A percentile compares a stretch with the other conserved stretches of the same genome.
Evolutionary conservation across 2,113 vertebrate genomes (phyloP).

Genomic region (Cheilinus undulatus): DNA sequence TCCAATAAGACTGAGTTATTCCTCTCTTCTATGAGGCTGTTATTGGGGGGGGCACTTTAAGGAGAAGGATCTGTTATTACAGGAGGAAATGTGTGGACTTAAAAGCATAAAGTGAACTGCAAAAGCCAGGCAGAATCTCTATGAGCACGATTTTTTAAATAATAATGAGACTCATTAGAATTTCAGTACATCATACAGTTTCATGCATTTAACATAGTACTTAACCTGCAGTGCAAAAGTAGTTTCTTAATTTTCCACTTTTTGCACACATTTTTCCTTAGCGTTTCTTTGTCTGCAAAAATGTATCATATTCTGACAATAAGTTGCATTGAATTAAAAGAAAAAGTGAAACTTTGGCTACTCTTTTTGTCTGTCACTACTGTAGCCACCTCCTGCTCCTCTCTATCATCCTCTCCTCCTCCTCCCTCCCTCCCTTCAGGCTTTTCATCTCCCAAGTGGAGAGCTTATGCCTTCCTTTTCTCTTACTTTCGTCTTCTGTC

Average conservation of each 20-base stretch:
- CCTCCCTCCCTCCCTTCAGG: constrained; percentile 18
- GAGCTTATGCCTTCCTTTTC: constrained; percentile 66
- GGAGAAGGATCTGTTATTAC: constrained; percentile 38
- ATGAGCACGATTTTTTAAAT: not conserved
- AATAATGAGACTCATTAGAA: not conserved
- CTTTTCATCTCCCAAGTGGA: constrained; percentile 54
- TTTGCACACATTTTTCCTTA: no score
- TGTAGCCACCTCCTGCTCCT: constrained; percentile 25
- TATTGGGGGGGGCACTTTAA: constrained; percentile 42
- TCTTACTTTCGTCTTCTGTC: constrained; percentile 61
- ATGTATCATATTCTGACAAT: constrained; percentile 7
- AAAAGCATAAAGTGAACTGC: constrained; percentile 10
- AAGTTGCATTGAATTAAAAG: constrained; percentile 6
- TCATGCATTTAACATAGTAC: not conserved
- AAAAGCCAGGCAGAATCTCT: constrained; percentile 5
- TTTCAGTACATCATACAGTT: no score
- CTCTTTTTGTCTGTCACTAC: constrained; percentile 22
- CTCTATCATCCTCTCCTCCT: constrained; percentile 6
- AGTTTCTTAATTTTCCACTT: constrained; percentile 3
- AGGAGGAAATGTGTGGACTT: constrained; percentile 10
- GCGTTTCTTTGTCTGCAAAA: constrained; percentile 13
- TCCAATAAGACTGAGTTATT: constrained; percentile 73
- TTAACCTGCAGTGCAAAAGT: not conserved
- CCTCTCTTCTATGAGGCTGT: constrained; percentile 33
- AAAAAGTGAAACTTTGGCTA: not conserved